Evolutionary conservation across 2,888 invertebrate species (phyloP).

Genomic region (Horisme vitalbata): DNA sequence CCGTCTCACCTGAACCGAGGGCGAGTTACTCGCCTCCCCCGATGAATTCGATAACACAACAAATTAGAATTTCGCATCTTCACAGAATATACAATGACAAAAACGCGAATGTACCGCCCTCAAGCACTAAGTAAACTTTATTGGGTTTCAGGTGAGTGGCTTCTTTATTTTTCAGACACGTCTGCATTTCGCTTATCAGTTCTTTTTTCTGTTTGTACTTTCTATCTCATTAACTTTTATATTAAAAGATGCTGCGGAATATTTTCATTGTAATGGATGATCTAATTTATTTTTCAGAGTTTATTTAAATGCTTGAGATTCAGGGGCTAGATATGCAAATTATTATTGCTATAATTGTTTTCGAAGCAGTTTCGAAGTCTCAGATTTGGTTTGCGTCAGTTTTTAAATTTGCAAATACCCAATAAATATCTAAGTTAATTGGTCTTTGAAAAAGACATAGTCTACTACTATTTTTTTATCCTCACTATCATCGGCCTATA

Average conservation of each 20-base stretch:
- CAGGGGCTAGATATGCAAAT: too few species aligned
- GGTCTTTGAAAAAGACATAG: too few species aligned
- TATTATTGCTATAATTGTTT: too few species aligned
- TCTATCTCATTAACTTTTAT: conserved; percentile 26
- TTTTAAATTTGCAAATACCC: too few species aligned
- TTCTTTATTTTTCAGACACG: conserved; percentile 59
- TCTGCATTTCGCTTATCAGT: conserved; percentile 44
- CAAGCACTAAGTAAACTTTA: conserved; percentile 55
- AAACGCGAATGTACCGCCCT: conserved; percentile 54
- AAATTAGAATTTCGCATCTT: conserved; percentile 62
- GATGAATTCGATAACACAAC: conserved; percentile 71
- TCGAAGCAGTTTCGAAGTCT: too few species aligned
- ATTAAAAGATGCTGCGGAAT: conserved; percentile 17
- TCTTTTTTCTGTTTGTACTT: conserved; percentile 23
- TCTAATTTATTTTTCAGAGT: conserved; percentile 17
- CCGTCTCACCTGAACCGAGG: conserved; percentile 54
- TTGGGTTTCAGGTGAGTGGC: conserved; percentile 55
- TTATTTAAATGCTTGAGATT: conserved; percentile 13
- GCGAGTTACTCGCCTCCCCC: conserved; percentile 55
- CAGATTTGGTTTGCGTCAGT: too few species aligned
- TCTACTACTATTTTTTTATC: too few species aligned
- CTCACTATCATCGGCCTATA: too few species aligned
- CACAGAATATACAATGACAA: conserved; percentile 54
- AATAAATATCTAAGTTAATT: too few species aligned
- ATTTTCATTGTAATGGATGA: conserved; percentile 21